Percentiles rank a stretch among this genome's conserved stretches.
Evolutionary conservation across 2,888 invertebrate species (phyloP).

Genomic region (Heliconius hortense): DNA sequence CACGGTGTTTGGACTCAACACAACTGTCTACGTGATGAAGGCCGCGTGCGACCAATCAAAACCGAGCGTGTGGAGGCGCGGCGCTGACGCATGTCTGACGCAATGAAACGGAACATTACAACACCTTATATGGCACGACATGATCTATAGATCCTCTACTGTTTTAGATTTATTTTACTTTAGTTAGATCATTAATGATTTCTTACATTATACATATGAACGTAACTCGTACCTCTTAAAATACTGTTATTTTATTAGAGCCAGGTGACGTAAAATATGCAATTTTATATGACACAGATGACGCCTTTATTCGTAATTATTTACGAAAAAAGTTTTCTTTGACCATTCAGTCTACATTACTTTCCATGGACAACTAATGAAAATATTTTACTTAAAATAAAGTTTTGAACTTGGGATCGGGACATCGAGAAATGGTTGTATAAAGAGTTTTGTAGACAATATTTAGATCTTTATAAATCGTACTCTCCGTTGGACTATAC

Average conservation of each 20-base stretch:
- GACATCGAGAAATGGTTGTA: background rate
- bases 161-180: background rate
- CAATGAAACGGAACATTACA: slow-evolving; percentile 45
- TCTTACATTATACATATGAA: background rate
- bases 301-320: too few relatives aligned
- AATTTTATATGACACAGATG: background rate
- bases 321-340: too few relatives aligned
- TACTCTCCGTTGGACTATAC: too few relatives aligned
- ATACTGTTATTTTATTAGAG: background rate
- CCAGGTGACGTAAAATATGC: background rate
- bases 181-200: background rate
- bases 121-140: slow-evolving; percentile 22
- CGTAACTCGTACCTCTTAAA: background rate
- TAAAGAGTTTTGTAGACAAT: background rate
- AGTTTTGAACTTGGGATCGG: too few relatives aligned
- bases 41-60: slow-evolving; percentile 61
- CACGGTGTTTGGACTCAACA: slow-evolving; percentile 18
- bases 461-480: background rate
- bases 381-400: background rate
- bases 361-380: background rate
- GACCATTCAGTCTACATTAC: background rate
- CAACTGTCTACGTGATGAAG: slow-evolving; percentile 54
- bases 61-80: slow-evolving; percentile 57
- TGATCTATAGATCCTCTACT: slow-evolving; percentile 14
- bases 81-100: slow-evolving; percentile 65